A percentile compares a stretch with the other conserved stretches of the same genome.
These are phyloP conservation scores for Dromaius novaehollandiae DNA, from an alignment of 2,113 vertebrate species.

Conservation along the genomic window DNA sequence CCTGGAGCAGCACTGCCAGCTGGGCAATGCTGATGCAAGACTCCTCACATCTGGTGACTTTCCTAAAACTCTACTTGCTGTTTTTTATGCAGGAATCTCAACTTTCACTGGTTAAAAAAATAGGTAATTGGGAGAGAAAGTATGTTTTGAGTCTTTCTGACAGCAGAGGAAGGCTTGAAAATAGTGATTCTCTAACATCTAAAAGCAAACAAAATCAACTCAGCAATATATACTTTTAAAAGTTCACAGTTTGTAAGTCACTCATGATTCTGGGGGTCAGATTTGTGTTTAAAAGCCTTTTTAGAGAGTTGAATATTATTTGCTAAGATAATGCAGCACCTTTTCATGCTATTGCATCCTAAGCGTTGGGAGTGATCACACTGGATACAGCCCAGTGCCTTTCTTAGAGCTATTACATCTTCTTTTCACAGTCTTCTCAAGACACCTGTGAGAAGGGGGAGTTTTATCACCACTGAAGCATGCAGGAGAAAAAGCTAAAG, in stretches of 20 bases:
- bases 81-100: background rate
- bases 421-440: background rate
- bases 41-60: background rate
- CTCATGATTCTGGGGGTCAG: background rate
- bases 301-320: background rate
- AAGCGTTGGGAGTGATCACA: fast-evolving
- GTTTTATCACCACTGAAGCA: background rate
- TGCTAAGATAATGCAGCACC: background rate
- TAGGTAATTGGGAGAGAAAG: background rate
- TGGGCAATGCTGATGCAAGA: background rate
- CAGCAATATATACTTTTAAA: background rate
- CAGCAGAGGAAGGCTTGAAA: background rate
- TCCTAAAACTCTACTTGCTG: background rate
- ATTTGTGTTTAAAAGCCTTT: background rate
- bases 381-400: background rate
- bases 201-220: background rate
- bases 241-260: background rate
- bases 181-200: background rate
- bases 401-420: background rate
- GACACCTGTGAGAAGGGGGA: background rate
- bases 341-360: background rate
- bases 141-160: background rate
- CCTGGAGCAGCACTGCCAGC: background rate
- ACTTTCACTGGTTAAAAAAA: background rate
- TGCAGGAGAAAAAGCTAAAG: background rate